Evolutionary conservation across 2,113 vertebrate species (phyloP).

Genomic region (Naja naja): DNA sequence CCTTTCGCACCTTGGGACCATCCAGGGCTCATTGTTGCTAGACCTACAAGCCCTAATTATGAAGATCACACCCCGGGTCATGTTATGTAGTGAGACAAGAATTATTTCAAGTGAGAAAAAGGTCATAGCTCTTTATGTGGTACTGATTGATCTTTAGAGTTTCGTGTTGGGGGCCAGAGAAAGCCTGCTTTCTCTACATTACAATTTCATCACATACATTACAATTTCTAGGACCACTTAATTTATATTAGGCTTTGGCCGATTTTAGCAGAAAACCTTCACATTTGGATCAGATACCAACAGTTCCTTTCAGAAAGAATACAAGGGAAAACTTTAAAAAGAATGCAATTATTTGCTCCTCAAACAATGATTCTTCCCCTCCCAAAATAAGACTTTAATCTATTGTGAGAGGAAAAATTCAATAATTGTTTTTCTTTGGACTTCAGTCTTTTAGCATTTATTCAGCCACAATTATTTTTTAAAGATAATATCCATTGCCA

Average conservation of each 20-base stretch:
- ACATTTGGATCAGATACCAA: slow-evolving; percentile 31
- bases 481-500: not conserved
- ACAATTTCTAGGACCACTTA: slow-evolving; percentile 17
- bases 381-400: slow-evolving; percentile 25
- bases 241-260: slow-evolving; percentile 35
- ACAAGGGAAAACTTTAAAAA: slow-evolving; percentile 29
- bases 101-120: slow-evolving; percentile 46
- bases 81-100: slow-evolving; percentile 46
- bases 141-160: slow-evolving; percentile 49
- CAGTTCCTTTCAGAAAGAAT: slow-evolving; percentile 32
- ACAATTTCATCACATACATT: slow-evolving; percentile 16
- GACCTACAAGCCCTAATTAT: slow-evolving; percentile 47
- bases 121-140: slow-evolving; percentile 41
- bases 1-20: slow-evolving; percentile 49
- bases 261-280: slow-evolving; percentile 40
- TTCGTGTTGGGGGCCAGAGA: slow-evolving; percentile 32
- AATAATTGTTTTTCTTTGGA: slow-evolving; percentile 27
- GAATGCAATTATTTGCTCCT: not conserved
- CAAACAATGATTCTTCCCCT: slow-evolving; percentile 17
- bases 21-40: slow-evolving; percentile 47
- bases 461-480: not conserved
- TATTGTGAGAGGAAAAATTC: not conserved
- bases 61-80: slow-evolving; percentile 52
- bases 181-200: not conserved
- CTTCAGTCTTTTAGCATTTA: not conserved